These are phyloP conservation scores for Apis mellifera DNA, from an alignment of 1,140 invertebrate genomes.

Conservation along the genomic window DNA sequence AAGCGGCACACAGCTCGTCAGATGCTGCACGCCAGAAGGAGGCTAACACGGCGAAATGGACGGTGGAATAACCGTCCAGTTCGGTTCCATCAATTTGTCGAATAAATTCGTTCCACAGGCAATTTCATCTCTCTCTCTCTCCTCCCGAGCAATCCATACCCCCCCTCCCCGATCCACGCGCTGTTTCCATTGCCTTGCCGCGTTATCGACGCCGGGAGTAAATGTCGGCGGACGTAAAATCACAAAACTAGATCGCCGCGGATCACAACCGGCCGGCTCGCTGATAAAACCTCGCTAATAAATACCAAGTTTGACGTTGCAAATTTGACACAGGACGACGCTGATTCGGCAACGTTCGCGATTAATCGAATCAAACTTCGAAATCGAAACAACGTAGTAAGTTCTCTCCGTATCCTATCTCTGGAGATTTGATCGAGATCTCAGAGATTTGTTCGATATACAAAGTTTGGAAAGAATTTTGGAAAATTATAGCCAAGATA, in stretches of 20 bases:
- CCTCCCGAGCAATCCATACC: not conserved
- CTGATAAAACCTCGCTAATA: constrained; percentile 39
- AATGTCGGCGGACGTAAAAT: constrained; percentile 24
- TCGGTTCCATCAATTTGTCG: constrained; percentile 49
- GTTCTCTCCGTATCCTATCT: not conserved
- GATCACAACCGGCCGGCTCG: not conserved
- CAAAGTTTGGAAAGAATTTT: no score
- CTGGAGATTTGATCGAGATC: no score
- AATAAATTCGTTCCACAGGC: constrained; percentile 48
- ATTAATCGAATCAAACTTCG: constrained; percentile 17
- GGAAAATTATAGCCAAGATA: no score
- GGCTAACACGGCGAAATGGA: constrained; percentile 35
- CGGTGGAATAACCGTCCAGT: constrained; percentile 39
- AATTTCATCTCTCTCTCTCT: constrained; percentile 24
- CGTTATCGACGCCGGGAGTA: constrained; percentile 41
- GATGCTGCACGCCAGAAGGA: not conserved
- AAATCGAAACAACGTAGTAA: not conserved
- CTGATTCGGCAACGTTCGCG: not conserved
- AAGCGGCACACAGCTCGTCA: constrained; percentile 30
- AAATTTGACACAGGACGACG: constrained; percentile 35
- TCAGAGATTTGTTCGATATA: no score
- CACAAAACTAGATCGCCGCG: constrained; percentile 26
- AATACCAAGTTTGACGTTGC: constrained; percentile 22
- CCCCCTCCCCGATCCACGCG: not conserved
- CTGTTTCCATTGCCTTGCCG: constrained; percentile 41